These are phyloP conservation scores for Sebastolobus alascanus DNA, from an alignment of 2,797 vertebrate genomes.

Conservation along the genomic window DNA sequence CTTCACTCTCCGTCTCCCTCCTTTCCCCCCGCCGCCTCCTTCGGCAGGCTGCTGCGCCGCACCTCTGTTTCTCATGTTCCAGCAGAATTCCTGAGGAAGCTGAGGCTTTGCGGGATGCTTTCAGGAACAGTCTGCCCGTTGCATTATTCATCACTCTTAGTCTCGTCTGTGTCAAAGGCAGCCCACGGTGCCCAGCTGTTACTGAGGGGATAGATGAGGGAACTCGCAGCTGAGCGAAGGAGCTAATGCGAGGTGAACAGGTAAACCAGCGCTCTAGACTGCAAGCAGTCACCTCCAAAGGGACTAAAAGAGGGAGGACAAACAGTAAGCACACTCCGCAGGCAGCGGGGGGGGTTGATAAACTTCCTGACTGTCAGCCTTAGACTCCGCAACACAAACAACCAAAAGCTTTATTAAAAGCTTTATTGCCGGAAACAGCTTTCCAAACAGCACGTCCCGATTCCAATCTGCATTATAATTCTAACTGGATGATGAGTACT, in stretches of 20 bases:
- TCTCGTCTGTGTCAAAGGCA: constrained; percentile 71
- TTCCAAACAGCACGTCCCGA: not conserved
- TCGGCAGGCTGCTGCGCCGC: constrained; percentile 53
- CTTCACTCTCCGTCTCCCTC: not conserved
- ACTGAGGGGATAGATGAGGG: constrained; percentile 49
- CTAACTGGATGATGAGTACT: not conserved
- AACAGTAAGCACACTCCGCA: constrained; percentile 10
- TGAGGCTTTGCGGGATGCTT: constrained; percentile 77
- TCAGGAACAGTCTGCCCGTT: constrained; percentile 79
- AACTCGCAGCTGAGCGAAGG: constrained; percentile 44
- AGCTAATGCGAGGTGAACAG: constrained; percentile 50
- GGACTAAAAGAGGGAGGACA: constrained; percentile 39
- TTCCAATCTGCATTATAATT: not conserved
- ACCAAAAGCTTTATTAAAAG: not conserved
- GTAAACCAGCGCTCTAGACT: constrained; percentile 26
- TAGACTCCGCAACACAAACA: constrained; percentile 22
- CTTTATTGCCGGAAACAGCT: not conserved
- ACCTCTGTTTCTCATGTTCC: constrained; percentile 71
- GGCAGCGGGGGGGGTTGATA: constrained; percentile 14
- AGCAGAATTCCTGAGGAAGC: constrained; percentile 77
- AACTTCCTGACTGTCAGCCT: not conserved
- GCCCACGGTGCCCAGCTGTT: constrained; percentile 68
- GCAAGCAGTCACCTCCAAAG: constrained; percentile 42
- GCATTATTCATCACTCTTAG: constrained; percentile 81
- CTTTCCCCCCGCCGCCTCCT: constrained; percentile 7